A percentile compares a stretch with the other conserved stretches of the same genome.
These are phyloP conservation scores for Meiosimyza decipiens DNA, from an alignment of 2,888 invertebrate genomes.

Conservation along the genomic window DNA sequence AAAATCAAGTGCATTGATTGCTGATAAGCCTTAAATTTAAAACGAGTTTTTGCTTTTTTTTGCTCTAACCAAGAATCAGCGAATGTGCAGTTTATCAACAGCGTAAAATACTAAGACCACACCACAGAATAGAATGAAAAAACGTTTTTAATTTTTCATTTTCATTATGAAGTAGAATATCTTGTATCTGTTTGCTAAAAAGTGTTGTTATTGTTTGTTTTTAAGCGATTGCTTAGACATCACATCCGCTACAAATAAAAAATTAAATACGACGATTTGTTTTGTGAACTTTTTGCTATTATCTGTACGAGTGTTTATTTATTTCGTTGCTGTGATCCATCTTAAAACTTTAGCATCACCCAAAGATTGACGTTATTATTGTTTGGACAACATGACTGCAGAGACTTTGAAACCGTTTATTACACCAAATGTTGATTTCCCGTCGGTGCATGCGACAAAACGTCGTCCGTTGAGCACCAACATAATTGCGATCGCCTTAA, in stretches of 20 bases:
- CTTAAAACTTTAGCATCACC: no score
- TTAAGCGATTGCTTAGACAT: no score
- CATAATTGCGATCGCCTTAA: constrained; percentile 54
- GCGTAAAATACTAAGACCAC: neutral
- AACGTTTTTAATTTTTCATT: constrained; percentile 34
- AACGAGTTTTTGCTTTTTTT: neutral
- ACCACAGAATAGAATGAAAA: constrained; percentile 42
- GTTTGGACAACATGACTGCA: constrained; percentile 57
- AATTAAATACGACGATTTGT: neutral
- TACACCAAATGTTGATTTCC: constrained; percentile 58
- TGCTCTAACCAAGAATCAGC: neutral
- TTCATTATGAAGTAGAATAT: constrained; percentile 14
- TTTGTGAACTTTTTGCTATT: constrained; percentile 9
- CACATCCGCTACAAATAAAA: no score
- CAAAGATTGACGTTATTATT: no score
- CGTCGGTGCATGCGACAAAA: constrained; percentile 53
- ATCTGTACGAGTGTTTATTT: neutral
- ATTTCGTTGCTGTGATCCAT: neutral
- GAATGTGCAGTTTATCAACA: neutral
- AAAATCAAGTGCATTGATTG: constrained; percentile 16
- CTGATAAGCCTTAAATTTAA: neutral
- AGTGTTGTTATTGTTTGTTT: neutral
- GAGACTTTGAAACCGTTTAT: constrained; percentile 66
- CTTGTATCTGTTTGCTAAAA: constrained; percentile 12
- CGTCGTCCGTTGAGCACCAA: constrained; percentile 48